Percentiles rank a stretch among this genome's conserved stretches.
These are phyloP conservation scores for Drosophila arawakana DNA, from an alignment of 1,140 invertebrate species.

Conservation along the genomic window DNA sequence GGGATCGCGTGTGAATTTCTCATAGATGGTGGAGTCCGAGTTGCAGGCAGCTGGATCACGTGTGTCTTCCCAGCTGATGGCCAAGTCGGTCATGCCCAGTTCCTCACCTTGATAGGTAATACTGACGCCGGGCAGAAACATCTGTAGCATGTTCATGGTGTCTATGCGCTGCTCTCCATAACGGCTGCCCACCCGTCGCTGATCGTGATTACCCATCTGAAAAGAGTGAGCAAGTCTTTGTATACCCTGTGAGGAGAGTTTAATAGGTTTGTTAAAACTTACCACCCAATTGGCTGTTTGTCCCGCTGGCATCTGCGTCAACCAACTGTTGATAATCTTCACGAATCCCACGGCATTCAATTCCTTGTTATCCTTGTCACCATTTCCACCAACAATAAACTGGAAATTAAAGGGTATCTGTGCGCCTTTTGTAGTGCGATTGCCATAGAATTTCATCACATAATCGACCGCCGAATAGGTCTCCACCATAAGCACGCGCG, in stretches of 20 bases:
- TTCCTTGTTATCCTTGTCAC: conserved; percentile 82
- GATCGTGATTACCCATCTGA: conserved; percentile 89
- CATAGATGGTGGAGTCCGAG: conserved; percentile 84
- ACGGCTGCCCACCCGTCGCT: conserved; percentile 86
- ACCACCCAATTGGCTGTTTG: conserved; percentile 86
- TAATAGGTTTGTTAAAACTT: conserved; percentile 43
- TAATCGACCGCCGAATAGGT: conserved; percentile 86
- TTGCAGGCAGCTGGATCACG: conserved; percentile 87
- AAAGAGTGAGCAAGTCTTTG: background rate
- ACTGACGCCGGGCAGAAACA: conserved; percentile 90
- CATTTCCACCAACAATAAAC: conserved; percentile 83
- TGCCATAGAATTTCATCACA: conserved; percentile 83
- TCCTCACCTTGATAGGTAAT: conserved; percentile 89
- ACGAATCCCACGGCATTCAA: conserved; percentile 84
- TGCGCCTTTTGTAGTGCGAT: conserved; percentile 84
- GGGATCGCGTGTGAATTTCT: conserved; percentile 87
- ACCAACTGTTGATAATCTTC: conserved; percentile 84
- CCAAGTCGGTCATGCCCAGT: conserved; percentile 89
- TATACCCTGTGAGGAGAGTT: no score
- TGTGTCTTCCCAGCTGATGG: conserved; percentile 85
- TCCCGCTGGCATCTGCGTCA: conserved; percentile 83
- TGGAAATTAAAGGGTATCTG: conserved; percentile 88
- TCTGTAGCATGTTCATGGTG: conserved; percentile 88
- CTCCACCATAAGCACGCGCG: conserved; percentile 90
- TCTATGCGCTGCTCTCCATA: conserved; percentile 88